A percentile compares a stretch with the other conserved stretches of the same genome.
Evolutionary conservation across 53 echinoderm and acorn worm species (phyloP).

Genomic region (Zoroaster sp.): DNA sequence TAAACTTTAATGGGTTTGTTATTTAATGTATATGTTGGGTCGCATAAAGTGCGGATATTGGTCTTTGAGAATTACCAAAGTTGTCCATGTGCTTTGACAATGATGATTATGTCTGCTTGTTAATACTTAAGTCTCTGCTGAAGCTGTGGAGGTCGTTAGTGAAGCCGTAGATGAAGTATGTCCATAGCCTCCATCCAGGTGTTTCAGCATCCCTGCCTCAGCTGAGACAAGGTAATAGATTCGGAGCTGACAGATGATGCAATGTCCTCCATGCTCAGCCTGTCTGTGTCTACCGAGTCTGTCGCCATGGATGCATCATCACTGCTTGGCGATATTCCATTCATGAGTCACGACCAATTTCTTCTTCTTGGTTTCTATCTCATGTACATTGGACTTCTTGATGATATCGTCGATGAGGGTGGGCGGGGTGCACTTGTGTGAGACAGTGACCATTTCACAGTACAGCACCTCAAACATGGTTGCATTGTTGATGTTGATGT

Average conservation of each 20-base stretch:
- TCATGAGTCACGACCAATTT: conserved; percentile 30
- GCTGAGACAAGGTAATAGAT: conserved; percentile 9
- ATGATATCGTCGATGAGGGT: conserved; percentile 96
- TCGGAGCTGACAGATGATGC: conserved; percentile 54
- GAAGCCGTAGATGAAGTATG: background rate
- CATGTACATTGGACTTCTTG: conserved; percentile 83
- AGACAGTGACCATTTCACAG: conserved; percentile 78
- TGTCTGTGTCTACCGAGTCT: conserved; percentile 6
- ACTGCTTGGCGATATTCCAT: background rate
- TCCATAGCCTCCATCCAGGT: background rate
- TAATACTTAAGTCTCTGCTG: background rate
- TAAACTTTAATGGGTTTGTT: too few species aligned
- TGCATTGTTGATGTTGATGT: conserved; percentile 71
- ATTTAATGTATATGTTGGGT: too few species aligned
- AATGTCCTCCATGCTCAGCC: conserved; percentile 15
- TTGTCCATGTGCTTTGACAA: background rate
- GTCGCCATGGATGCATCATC: background rate
- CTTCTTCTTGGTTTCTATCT: conserved; percentile 64
- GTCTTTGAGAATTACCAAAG: too few species aligned
- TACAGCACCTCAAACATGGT: conserved; percentile 95
- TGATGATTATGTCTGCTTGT: conserved; percentile 71
- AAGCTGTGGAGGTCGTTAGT: background rate
- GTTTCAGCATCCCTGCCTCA: background rate
- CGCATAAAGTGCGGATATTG: too few species aligned
- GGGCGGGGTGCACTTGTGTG: conserved; percentile 92